phyloP scores from a whole-genome alignment of 1,140 invertebrate genomes.

The Hesperophylax magnus region DNA sequence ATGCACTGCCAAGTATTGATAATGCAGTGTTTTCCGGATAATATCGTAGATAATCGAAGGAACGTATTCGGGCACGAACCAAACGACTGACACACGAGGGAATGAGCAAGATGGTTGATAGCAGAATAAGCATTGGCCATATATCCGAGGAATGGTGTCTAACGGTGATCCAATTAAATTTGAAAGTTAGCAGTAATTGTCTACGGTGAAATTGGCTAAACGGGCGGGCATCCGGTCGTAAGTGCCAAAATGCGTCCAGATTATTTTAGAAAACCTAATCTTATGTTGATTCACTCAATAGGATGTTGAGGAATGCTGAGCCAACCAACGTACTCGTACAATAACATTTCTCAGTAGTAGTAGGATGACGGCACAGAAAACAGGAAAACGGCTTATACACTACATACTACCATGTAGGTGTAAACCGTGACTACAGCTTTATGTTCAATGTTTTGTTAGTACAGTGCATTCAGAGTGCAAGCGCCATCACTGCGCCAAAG shows the following conservation, averaged over 20 bases:
- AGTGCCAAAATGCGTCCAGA: not conserved
- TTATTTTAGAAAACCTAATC: conserved; percentile 1
- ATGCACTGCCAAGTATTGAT: too few relatives aligned
- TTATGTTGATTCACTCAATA: not conserved
- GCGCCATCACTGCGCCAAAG: not conserved
- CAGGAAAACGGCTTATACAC: conserved; percentile 11
- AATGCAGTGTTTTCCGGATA: too few relatives aligned
- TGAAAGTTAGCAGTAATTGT: not conserved
- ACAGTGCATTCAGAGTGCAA: not conserved
- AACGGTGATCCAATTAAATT: not conserved
- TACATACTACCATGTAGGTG: not conserved
- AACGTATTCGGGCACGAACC: too few relatives aligned
- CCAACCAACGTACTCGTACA: not conserved
- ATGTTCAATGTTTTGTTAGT: not conserved
- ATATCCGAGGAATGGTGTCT: too few relatives aligned
- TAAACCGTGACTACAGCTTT: not conserved
- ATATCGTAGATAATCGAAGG: too few relatives aligned
- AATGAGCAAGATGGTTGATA: not conserved
- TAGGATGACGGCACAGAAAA: conserved; percentile 22
- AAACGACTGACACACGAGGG: too few relatives aligned
- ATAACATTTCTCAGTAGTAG: conserved; percentile 5
- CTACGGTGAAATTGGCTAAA: not conserved
- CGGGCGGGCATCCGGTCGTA: not conserved
- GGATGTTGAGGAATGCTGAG: not conserved
- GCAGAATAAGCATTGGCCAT: not conserved